A percentile compares a stretch with the other conserved stretches of the same genome.
Evolutionary conservation across 2,797 vertebrate genomes (phyloP).

Genomic region (Tapera naevia): DNA sequence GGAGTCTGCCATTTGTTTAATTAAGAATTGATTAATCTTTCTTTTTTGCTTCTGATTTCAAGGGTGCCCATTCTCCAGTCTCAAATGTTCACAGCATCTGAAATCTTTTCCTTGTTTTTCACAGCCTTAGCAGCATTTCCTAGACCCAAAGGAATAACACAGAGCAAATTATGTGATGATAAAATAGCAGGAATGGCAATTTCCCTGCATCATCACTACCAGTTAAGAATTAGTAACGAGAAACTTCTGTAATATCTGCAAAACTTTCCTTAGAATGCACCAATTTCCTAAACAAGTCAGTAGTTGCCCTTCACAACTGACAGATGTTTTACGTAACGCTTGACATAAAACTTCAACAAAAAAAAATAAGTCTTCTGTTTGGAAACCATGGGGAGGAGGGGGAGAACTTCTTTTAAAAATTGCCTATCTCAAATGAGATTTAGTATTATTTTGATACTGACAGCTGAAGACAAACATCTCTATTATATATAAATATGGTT

Average conservation of each 20-base stretch:
- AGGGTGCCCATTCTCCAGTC: not conserved
- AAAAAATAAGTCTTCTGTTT: not conserved
- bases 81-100: not conserved
- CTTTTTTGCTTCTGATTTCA: not conserved
- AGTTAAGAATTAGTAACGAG: not conserved
- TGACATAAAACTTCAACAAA: not conserved
- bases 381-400: not conserved
- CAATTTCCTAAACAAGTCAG: not conserved
- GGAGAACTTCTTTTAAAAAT: not conserved
- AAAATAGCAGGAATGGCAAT: not conserved
- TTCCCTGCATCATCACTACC: not conserved
- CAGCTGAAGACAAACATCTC: not conserved
- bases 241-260: not conserved
- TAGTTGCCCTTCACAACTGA: not conserved
- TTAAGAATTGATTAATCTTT: not conserved
- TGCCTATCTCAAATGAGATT: not conserved
- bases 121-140: not conserved
- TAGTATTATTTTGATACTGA: not conserved
- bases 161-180: not conserved
- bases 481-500: not conserved
- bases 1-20: not conserved
- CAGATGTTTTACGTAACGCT: not conserved
- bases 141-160: not conserved
- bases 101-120: not conserved
- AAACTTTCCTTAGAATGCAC: not conserved